Conservation (phyloP, 2,888 invertebrate genomes). For the Meliscaeva auricollis region DNA sequence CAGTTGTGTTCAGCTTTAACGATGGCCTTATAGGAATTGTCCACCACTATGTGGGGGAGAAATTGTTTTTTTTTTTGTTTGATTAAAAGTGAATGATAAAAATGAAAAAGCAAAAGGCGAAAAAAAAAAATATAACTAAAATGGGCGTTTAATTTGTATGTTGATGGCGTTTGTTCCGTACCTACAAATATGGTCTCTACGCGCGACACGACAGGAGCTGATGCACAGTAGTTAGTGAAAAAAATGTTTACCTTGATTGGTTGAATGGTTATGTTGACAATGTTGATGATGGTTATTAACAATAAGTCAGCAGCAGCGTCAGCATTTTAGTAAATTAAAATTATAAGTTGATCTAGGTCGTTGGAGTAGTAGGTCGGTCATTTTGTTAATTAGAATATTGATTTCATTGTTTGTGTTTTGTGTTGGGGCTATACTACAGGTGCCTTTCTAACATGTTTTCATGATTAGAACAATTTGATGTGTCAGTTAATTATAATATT, state of each 20-base stretch:
- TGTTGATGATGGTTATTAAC: slow-evolving; percentile 49
- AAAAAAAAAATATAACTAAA: neutral
- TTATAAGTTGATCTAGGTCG: slow-evolving; percentile 36
- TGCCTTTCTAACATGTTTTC: neutral
- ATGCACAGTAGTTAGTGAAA: slow-evolving; percentile 10
- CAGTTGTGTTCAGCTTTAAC: neutral
- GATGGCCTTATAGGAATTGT: slow-evolving; percentile 1
- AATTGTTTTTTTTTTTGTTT: slow-evolving; percentile 22
- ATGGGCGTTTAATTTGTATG: slow-evolving; percentile 42
- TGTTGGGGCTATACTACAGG: neutral
- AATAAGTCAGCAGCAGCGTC: slow-evolving; percentile 1
- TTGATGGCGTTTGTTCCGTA: neutral
- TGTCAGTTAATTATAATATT: too few species aligned
- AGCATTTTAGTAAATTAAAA: slow-evolving; percentile 48
- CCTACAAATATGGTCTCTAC: neutral
- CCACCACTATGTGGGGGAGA: too few species aligned
- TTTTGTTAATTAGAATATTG: slow-evolving; percentile 21
- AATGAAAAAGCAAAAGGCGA: neutral
- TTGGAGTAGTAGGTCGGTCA: neutral
- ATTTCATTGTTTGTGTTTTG: neutral
- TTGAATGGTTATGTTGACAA: slow-evolving; percentile 52
- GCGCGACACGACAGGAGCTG: neutral
- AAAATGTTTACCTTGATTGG: slow-evolving; percentile 44
- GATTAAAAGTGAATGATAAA: slow-evolving; percentile 48
- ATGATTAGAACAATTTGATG: too few species aligned